A percentile compares a stretch with the other conserved stretches of the same genome.
Evolutionary conservation across 2,797 vertebrate species (phyloP).

Genomic region (Enteromius argenteus): DNA sequence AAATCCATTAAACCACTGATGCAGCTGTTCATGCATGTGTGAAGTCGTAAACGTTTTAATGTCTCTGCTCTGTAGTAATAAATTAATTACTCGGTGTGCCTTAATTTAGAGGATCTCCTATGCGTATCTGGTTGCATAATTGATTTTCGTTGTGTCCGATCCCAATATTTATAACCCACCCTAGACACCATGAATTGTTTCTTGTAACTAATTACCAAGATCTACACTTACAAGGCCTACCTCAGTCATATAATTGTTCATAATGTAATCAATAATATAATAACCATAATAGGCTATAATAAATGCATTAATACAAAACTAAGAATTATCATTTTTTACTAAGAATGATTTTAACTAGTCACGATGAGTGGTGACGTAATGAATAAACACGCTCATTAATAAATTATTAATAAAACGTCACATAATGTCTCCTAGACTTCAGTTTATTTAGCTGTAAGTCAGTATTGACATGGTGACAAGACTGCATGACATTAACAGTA

Average conservation of each 20-base stretch:
- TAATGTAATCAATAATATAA: background rate
- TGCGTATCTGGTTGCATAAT: slow-evolving; percentile 31
- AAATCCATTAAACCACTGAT: slow-evolving; percentile 66
- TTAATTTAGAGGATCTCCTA: slow-evolving; percentile 5
- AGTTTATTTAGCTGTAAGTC: background rate
- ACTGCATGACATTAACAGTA: background rate
- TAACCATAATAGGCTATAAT: background rate
- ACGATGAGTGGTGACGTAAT: background rate
- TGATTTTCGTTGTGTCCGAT: slow-evolving; percentile 61
- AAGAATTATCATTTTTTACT: background rate
- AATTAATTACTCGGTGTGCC: slow-evolving; percentile 76
- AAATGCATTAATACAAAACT: background rate
- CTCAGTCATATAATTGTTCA: background rate
- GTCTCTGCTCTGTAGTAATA: slow-evolving; percentile 78
- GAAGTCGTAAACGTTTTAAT: slow-evolving; percentile 96
- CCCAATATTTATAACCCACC: slow-evolving; percentile 67
- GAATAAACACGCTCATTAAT: too few relatives aligned
- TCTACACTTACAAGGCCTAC: too few relatives aligned
- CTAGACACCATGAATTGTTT: slow-evolving; percentile 25
- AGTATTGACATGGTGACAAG: background rate
- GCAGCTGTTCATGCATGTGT: slow-evolving; percentile 89
- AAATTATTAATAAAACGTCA: background rate
- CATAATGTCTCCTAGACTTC: background rate
- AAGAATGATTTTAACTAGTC: background rate
- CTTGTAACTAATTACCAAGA: background rate